Evolutionary conservation across 1,140 invertebrate genomes (phyloP).

Genomic region (Trypoxylus dichotomus): DNA sequence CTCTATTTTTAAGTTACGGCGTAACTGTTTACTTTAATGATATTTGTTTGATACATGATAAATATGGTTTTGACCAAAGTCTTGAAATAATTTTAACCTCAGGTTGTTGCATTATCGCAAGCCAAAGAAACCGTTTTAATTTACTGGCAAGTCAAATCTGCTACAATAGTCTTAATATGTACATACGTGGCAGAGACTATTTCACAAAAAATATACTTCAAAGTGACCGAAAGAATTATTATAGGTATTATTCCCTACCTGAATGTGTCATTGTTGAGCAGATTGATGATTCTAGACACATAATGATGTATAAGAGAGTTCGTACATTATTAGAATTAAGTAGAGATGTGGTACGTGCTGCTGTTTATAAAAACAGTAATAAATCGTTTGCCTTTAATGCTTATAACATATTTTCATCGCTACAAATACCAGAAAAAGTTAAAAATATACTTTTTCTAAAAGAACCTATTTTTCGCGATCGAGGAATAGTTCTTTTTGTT

Average conservation of each 20-base stretch:
- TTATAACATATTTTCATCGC: not conserved
- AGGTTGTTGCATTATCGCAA: not conserved
- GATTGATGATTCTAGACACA: not conserved
- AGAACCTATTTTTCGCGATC: not conserved
- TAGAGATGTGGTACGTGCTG: not conserved
- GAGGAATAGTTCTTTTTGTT: not conserved
- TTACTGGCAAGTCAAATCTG: not conserved
- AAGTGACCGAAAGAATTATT: not conserved
- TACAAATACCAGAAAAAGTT: not conserved
- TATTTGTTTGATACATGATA: conserved; percentile 15
- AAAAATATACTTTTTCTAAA: conserved; percentile 16
- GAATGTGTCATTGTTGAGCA: not conserved
- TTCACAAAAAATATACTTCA: conserved; percentile 1
- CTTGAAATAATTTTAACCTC: not conserved
- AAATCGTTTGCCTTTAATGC: not conserved
- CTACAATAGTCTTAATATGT: not conserved
- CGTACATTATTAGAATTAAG: conserved; percentile 11
- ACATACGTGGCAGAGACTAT: not conserved
- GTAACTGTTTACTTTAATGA: conserved; percentile 16
- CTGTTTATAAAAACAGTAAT: not conserved
- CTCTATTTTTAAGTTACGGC: conserved; percentile 1
- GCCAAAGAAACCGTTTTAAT: conserved; percentile 12
- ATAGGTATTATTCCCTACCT: not conserved
- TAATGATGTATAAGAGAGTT: not conserved
- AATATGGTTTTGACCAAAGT: conserved; percentile 3